These are phyloP conservation scores for Hofmannophila pseudospretella DNA, from an alignment of 2,888 invertebrate species.

Conservation along the genomic window DNA sequence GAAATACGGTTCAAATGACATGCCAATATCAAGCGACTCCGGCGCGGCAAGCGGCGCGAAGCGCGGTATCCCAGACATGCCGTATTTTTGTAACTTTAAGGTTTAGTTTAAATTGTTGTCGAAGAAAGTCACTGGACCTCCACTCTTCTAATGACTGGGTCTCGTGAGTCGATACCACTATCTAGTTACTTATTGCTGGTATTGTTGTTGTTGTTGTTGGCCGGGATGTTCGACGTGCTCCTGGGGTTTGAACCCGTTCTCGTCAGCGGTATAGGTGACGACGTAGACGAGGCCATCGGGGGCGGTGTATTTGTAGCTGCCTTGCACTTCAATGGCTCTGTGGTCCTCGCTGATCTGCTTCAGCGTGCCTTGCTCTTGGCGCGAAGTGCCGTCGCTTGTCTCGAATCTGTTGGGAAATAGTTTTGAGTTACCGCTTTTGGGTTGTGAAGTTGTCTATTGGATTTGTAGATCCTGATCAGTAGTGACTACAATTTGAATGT, in stretches of 20 bases:
- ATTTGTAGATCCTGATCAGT: too few species aligned
- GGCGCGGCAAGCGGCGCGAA: too few species aligned
- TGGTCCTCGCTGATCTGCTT: constrained; percentile 72
- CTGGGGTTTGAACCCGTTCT: constrained; percentile 77
- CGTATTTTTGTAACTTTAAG: too few species aligned
- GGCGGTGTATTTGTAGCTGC: constrained; percentile 71
- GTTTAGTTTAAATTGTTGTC: too few species aligned
- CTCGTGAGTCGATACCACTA: too few species aligned
- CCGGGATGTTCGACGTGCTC: constrained; percentile 51
- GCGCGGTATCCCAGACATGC: too few species aligned
- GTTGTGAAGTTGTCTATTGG: too few species aligned
- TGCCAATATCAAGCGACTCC: too few species aligned
- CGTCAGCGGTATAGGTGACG: constrained; percentile 75
- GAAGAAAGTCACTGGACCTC: too few species aligned
- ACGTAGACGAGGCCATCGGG: constrained; percentile 75
- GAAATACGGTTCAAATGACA: too few species aligned
- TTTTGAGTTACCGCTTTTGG: constrained; percentile 15
- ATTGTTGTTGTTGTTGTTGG: constrained; percentile 10
- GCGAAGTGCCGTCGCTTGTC: constrained; percentile 71
- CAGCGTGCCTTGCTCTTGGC: constrained; percentile 71
- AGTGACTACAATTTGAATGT: neutral
- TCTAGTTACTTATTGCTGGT: constrained; percentile 15
- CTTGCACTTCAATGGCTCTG: constrained; percentile 69
- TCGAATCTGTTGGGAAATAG: constrained; percentile 48
- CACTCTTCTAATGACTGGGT: too few species aligned